Percentiles rank a stretch among this genome's conserved stretches.
These are phyloP conservation scores for Pardosa pseudoannulata DNA, from an alignment of 2,888 invertebrate species.

Conservation along the genomic window DNA sequence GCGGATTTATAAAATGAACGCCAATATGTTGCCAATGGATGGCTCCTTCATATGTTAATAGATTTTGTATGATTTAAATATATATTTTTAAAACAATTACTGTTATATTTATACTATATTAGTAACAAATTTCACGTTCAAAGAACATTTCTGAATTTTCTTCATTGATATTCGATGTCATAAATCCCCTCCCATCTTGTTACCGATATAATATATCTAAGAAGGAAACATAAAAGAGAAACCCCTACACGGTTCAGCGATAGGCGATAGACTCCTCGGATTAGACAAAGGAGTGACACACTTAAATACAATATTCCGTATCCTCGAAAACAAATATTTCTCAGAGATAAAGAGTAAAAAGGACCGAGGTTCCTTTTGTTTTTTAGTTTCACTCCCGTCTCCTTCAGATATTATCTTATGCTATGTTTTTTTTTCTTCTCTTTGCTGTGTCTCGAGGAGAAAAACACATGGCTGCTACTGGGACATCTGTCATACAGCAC, in stretches of 20 bases:
- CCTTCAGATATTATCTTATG: not conserved
- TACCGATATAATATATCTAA: constrained; percentile 1
- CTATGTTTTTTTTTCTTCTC: not conserved
- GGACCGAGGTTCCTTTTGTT: too few relatives aligned
- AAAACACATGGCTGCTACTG: constrained; percentile 51
- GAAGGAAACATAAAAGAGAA: not conserved
- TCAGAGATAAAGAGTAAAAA: constrained; percentile 12
- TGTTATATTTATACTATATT: too few relatives aligned
- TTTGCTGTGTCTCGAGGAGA: constrained; percentile 18
- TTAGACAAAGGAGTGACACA: constrained; percentile 34
- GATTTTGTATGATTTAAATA: too few relatives aligned
- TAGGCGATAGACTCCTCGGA: constrained; percentile 25
- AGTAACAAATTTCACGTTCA: too few relatives aligned
- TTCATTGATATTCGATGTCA: not conserved
- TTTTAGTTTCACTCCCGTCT: too few relatives aligned
- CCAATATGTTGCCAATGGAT: too few relatives aligned
- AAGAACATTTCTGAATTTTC: too few relatives aligned
- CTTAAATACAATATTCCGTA: constrained; percentile 45
- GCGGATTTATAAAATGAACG: too few relatives aligned
- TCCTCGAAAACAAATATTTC: constrained; percentile 47
- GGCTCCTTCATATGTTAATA: too few relatives aligned
- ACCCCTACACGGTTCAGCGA: constrained; percentile 33
- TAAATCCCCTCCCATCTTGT: not conserved
- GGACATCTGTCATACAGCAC: constrained; percentile 51
- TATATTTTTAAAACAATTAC: too few relatives aligned